Evolutionary conservation across 2,113 vertebrate species (phyloP).

Genomic region (Megaceryle torquata): DNA sequence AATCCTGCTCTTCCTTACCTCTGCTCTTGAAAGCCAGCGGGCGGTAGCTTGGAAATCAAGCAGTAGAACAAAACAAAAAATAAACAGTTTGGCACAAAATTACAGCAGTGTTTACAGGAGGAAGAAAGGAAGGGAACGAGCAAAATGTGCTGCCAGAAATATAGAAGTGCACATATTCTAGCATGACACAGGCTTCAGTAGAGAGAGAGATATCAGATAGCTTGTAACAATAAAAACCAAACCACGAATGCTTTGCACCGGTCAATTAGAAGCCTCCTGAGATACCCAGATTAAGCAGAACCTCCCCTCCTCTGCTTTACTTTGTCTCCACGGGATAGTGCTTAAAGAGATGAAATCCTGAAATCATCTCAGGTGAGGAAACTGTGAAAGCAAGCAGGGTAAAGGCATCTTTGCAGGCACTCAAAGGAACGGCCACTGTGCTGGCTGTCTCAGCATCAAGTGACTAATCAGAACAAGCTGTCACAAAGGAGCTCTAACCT

Average conservation of each 20-base stretch:
- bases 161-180: background rate
- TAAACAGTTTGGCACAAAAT: constrained; percentile 2
- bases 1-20: constrained; percentile 31
- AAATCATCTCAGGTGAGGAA: background rate
- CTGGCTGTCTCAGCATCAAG: background rate
- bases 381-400: background rate
- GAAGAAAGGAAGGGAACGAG: background rate
- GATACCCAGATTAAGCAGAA: background rate
- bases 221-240: background rate
- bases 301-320: background rate
- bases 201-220: background rate
- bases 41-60: constrained; percentile 38
- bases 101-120: constrained; percentile 4
- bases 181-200: background rate
- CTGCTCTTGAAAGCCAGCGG: background rate
- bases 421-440: background rate
- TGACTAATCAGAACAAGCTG: background rate
- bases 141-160: constrained; percentile 32
- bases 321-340: background rate
- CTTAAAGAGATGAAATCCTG: background rate
- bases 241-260: background rate
- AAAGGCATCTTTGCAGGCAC: background rate
- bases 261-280: background rate
- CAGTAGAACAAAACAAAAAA: background rate
- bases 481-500: background rate